A percentile compares a stretch with the other conserved stretches of the same genome.
Conservation (phyloP, 2,888 invertebrate species). For the Drosophila rellima region DNA sequence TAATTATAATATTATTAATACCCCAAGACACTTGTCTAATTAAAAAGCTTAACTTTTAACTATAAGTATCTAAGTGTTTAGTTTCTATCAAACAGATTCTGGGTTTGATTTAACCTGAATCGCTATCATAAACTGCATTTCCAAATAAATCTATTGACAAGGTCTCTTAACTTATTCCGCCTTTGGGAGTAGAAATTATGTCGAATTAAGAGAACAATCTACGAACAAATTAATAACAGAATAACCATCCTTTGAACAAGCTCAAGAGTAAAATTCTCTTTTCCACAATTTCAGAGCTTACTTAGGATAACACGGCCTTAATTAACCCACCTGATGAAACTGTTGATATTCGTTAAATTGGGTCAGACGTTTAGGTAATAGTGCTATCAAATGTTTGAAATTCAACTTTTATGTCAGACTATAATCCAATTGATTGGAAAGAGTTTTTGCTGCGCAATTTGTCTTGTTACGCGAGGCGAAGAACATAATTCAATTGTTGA, state of each 20-base stretch:
- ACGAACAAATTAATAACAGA: too few species aligned
- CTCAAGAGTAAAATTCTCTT: too few species aligned
- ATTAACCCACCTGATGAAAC: background rate
- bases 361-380: background rate
- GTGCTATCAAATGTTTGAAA: background rate
- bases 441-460: constrained; percentile 12
- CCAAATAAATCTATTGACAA: background rate
- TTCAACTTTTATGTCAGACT: background rate
- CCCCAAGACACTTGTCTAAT: background rate
- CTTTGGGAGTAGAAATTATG: too few species aligned
- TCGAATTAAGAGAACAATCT: too few species aligned
- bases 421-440: constrained; percentile 12
- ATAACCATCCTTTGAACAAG: too few species aligned
- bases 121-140: background rate
- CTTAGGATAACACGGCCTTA: too few species aligned
- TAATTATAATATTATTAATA: too few species aligned
- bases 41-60: background rate
- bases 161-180: background rate
- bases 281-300: too few species aligned
- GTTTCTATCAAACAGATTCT: background rate
- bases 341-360: background rate
- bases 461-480: background rate
- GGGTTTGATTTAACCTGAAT: background rate
- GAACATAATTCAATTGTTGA: constrained; percentile 51
- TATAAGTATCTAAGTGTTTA: background rate